Percentiles rank a stretch among this genome's conserved stretches.
phyloP scores from a whole-genome alignment of 2,888 invertebrate species.

The Schizaphis graminum region DNA sequence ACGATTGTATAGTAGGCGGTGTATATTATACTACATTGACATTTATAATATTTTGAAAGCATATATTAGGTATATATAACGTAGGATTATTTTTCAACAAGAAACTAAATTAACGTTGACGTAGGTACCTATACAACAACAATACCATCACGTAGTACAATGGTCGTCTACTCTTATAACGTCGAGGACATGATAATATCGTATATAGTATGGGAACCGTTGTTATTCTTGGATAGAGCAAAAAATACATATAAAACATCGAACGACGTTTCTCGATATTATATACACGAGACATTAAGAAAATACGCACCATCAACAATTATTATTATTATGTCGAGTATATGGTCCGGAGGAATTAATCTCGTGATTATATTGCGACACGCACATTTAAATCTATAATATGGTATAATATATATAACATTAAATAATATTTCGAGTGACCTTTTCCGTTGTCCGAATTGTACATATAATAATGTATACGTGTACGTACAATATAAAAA shows the following conservation, averaged over 20 bases:
- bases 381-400: background rate
- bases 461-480: background rate
- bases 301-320: background rate
- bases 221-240: slow-evolving; percentile 12
- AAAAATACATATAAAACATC: slow-evolving; percentile 25
- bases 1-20: background rate
- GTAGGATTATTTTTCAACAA: slow-evolving; percentile 29
- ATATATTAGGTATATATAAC: background rate
- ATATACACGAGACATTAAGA: background rate
- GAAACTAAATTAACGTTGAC: slow-evolving; percentile 54
- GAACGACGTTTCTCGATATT: background rate
- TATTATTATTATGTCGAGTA: slow-evolving; percentile 2
- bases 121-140: background rate
- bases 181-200: slow-evolving; percentile 49
- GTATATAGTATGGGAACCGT: background rate
- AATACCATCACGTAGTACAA: slow-evolving; percentile 1
- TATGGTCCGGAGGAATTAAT: background rate
- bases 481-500: background rate
- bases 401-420: background rate
- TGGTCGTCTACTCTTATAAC: slow-evolving; percentile 9
- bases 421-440: slow-evolving; percentile 24
- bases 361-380: background rate
- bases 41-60: slow-evolving; percentile 15
- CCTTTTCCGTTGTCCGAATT: slow-evolving; percentile 24
- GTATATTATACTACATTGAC: background rate